Evolutionary conservation across 2,113 vertebrate genomes (phyloP).

Genomic region (Zosterops lateralis): DNA sequence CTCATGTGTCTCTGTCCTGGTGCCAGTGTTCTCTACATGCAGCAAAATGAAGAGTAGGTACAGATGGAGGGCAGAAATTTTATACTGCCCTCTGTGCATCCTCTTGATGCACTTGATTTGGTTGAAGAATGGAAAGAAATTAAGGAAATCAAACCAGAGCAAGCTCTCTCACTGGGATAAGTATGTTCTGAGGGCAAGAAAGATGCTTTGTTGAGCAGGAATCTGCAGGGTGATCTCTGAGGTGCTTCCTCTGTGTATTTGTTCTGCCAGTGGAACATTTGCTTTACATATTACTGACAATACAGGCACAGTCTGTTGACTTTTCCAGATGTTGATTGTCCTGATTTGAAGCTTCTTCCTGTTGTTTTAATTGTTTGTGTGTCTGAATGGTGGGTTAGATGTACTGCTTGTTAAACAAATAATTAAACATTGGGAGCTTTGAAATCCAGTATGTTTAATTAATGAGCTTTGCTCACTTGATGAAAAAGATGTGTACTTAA

Average conservation of each 20-base stretch:
- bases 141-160: background rate
- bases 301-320: background rate
- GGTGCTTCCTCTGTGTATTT: constrained; percentile 24
- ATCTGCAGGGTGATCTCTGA: background rate
- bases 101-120: background rate
- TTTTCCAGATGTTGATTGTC: constrained; percentile 58
- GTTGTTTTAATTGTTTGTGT: constrained; percentile 32
- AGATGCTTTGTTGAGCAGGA: background rate
- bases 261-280: background rate
- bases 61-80: background rate
- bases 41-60: background rate
- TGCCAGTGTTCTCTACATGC: background rate
- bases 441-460: constrained; percentile 43
- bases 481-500: constrained; percentile 27
- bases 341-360: constrained; percentile 46
- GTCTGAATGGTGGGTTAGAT: constrained; percentile 17
- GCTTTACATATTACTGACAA: background rate
- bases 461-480: constrained; percentile 31
- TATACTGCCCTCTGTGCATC: background rate
- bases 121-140: background rate
- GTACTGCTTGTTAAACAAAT: constrained; percentile 38
- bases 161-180: background rate
- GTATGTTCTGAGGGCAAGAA: background rate
- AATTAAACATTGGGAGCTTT: constrained; percentile 35
- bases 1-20: background rate